Conservation (phyloP, 2,797 vertebrate genomes). For the Notolabrus celidotus region DNA sequence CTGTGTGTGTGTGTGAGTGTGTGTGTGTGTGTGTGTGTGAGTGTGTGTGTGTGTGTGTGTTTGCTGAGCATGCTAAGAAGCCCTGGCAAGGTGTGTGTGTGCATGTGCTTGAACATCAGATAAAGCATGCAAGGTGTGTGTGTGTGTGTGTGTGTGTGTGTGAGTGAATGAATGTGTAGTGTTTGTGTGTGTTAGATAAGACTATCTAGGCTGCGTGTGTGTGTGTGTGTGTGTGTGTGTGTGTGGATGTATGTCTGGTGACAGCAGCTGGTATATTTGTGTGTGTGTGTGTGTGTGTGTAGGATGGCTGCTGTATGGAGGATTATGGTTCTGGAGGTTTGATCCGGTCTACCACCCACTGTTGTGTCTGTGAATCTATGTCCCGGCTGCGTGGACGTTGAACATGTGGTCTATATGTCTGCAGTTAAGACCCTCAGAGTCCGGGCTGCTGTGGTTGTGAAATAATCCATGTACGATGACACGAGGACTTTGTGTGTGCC, state of each 20-base stretch:
- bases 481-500: too few relatives aligned
- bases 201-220: not conserved
- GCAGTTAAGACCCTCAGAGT: not conserved
- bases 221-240: not conserved
- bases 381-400: too few relatives aligned
- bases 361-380: not conserved
- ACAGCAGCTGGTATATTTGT: not conserved
- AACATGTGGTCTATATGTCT: not conserved
- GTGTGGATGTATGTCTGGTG: not conserved
- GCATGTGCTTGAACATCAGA: conserved; percentile 29
- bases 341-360: not conserved
- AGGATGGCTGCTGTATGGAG: not conserved
- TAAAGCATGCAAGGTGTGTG: conserved; percentile 20
- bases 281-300: conserved; percentile 12
- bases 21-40: too few relatives aligned
- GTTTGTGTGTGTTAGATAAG: not conserved
- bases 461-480: too few relatives aligned
- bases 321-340: not conserved
- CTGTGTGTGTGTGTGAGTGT: too few relatives aligned
- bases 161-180: not conserved
- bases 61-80: not conserved
- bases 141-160: conserved; percentile 7
- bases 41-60: too few relatives aligned
- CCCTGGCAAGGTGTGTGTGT: conserved; percentile 24
- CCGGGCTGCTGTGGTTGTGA: not conserved